These are phyloP conservation scores for Vesta saturnalis DNA, from an alignment of 2,888 invertebrate genomes.

Conservation along the genomic window DNA sequence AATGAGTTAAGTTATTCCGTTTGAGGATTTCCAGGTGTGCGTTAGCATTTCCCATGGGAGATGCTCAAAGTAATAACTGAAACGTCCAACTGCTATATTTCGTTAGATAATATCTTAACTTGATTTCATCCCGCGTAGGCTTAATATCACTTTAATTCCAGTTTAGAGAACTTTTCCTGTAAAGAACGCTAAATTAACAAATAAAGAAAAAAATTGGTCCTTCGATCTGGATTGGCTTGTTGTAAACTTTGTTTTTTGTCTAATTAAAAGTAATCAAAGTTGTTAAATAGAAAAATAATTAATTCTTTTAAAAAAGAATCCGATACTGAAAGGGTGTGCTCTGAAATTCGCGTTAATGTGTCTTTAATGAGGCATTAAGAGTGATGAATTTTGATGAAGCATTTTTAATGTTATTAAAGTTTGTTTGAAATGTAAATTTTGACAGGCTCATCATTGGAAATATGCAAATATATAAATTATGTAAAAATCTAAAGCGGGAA, in stretches of 20 bases:
- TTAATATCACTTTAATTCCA: too few relatives aligned
- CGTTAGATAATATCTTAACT: neutral
- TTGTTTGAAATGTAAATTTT: constrained; percentile 1
- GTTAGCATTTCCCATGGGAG: neutral
- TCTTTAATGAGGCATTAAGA: neutral
- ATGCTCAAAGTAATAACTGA: neutral
- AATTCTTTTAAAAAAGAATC: neutral
- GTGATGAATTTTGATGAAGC: neutral
- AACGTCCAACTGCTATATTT: neutral
- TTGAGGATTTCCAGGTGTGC: constrained; percentile 3
- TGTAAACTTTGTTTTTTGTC: too few relatives aligned
- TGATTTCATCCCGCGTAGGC: neutral
- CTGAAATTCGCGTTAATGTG: neutral
- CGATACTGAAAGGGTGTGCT: neutral
- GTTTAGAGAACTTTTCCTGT: too few relatives aligned
- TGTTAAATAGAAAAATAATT: too few relatives aligned
- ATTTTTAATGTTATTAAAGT: constrained; percentile 1
- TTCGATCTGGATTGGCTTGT: too few relatives aligned
- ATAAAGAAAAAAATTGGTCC: too few relatives aligned
- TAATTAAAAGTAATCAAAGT: too few relatives aligned
- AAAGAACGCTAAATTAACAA: too few relatives aligned
- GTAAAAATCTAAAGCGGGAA: neutral
- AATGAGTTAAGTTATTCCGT: constrained; percentile 6
- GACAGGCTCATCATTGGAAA: neutral
- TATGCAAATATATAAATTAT: neutral